Conservation (phyloP, 2,113 vertebrate species). For the Notothenia rossii region DNA sequence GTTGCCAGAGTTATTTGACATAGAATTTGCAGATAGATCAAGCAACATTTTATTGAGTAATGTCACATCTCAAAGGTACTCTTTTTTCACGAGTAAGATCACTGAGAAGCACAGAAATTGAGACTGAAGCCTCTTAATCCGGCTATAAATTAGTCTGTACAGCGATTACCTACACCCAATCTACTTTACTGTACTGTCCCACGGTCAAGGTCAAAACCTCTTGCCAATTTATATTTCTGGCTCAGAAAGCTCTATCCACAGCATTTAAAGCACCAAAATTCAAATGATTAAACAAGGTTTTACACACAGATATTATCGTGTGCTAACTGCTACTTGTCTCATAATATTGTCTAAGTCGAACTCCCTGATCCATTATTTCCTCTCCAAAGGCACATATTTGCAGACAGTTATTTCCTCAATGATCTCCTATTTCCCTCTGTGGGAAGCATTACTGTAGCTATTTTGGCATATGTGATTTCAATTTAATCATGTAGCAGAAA, state of each 20-base stretch:
- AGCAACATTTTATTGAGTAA: neutral
- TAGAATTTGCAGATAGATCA: neutral
- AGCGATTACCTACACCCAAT: neutral
- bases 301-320: slow-evolving; percentile 25
- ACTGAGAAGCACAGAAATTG: neutral
- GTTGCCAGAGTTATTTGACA: slow-evolving; percentile 18
- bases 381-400: slow-evolving; percentile 63
- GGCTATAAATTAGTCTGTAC: neutral
- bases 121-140: slow-evolving; percentile 5
- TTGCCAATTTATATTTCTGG: neutral
- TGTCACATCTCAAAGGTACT: neutral
- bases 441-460: slow-evolving; percentile 55
- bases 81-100: neutral
- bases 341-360: slow-evolving; percentile 38
- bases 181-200: slow-evolving; percentile 1
- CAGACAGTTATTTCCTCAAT: slow-evolving; percentile 68
- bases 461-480: slow-evolving; percentile 55
- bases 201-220: slow-evolving; percentile 14
- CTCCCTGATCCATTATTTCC: slow-evolving; percentile 62
- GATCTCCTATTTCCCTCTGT: slow-evolving; percentile 61
- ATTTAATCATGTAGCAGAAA: slow-evolving; percentile 55
- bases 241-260: neutral
- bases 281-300: slow-evolving; percentile 8
- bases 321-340: slow-evolving; percentile 26
- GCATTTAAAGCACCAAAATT: neutral